Base-by-base conservation (phyloP, 1,140 invertebrate genomes). In the Brachionus plicatilis region DNA sequence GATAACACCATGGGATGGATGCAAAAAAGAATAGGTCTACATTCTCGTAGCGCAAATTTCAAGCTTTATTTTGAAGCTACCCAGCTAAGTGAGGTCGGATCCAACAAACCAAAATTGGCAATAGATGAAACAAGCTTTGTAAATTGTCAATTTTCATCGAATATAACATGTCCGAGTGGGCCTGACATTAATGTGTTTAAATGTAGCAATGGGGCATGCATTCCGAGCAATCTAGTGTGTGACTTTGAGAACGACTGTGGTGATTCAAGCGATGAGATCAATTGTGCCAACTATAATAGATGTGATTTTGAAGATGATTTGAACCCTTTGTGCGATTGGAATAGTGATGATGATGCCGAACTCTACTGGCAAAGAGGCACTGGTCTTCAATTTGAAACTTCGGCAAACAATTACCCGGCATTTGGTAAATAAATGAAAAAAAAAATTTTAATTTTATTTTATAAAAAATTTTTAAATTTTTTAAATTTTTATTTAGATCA, bases 301-400 rank as follows among this genome's bases (percentile, higher is more conserved):
- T 84, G 83, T 45, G 66, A 72, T 53, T 84, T 84, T 66, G 83
- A 84, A 45, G 43, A 83, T 47, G 17, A 68, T 41, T 8, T 68
- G 8, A 41, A 83, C 37, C 68, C 82, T 0, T 20, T 83, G n/a
- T 83, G 82, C 53, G 2, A 68, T 11, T 83, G 82, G 82, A 70
- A 53, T 68, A 50, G 33, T 33, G 82, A 83, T 33, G 47, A 68
- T 37, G 82, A 83, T 70, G 82, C 47, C 43, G 82, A 83, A 27
- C 53, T 83, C 1, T 47, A 50, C 27, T 83, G 82, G 82, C 12
- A 41, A 1, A 29, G 82, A 45, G 41, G 43, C 3, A 56, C 17
- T 33, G 82, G 65, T 41, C 24, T 45, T 24, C 12, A 83, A 70
- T 83, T 83, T 41, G 12, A 41, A 14, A 33, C 37, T 27, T 20